Evolutionary conservation across 1,140 invertebrate genomes (phyloP).

Genomic region (Dreissena rostriformis): DNA sequence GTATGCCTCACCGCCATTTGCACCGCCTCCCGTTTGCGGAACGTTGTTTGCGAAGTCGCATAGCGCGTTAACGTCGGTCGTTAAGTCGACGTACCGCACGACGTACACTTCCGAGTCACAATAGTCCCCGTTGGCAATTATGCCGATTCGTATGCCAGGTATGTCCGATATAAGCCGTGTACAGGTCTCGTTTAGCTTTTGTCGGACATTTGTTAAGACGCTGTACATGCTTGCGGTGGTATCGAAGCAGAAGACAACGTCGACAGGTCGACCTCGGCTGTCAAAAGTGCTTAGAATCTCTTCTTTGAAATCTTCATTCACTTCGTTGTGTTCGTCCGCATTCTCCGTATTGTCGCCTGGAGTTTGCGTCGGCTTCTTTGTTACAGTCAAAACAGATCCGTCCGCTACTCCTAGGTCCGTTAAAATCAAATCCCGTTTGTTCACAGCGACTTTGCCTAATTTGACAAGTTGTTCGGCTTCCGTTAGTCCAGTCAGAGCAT

Average conservation of each 20-base stretch:
- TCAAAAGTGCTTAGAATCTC: constrained; percentile 72
- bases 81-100: constrained; percentile 69
- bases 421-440: too few relatives aligned
- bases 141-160: constrained; percentile 74
- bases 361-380: too few relatives aligned
- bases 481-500: not conserved
- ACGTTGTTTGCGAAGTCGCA: constrained; percentile 68
- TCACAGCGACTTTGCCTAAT: too few relatives aligned
- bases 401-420: too few relatives aligned
- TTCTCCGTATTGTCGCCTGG: too few relatives aligned
- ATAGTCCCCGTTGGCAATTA: constrained; percentile 77
- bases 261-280: constrained; percentile 65
- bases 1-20: constrained; percentile 65
- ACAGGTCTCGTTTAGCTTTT: constrained; percentile 62
- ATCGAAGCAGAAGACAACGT: constrained; percentile 78
- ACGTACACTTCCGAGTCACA: constrained; percentile 73
- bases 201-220: constrained; percentile 51
- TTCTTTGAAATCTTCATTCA: constrained; percentile 29
- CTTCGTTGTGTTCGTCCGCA: too few relatives aligned
- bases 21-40: constrained; percentile 68
- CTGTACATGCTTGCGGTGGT: constrained; percentile 77
- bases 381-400: too few relatives aligned
- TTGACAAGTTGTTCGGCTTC: too few relatives aligned
- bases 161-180: constrained; percentile 71
- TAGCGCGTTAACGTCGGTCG: constrained; percentile 70